Evolutionary conservation across 2,113 vertebrate genomes (phyloP), one percentile per base, ranked within the genome.

Genomic region (Rhea pennata): DNA sequence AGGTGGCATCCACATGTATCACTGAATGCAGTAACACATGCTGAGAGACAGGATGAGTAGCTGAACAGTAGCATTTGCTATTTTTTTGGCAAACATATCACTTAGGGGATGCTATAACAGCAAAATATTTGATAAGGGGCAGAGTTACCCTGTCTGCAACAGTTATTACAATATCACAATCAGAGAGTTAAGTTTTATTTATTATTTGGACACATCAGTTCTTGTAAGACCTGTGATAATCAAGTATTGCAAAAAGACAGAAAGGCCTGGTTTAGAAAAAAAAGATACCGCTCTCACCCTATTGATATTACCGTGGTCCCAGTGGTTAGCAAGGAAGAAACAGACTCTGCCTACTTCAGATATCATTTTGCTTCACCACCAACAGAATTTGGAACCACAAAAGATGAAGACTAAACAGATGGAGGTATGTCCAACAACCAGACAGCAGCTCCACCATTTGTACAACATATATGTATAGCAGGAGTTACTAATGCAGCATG

Each of bases 1-100:
- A 96, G 90, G 48, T 94, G 95, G 87, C 85, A 95, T 39, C 59
- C 77, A 39, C 73, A 21, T 9, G 40, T 24, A 23, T 24, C 67
- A 53, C 61, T 8, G 46, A 83, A 14, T 21, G 23, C 64, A 59
- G 36, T 8, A 61, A 50, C 31, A 70, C 9, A 11, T 4, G 10
- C 39, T 62, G 42, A 65, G 50, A n/a, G 23, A 59, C 4, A 15
- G 21, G 22, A 46, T 65, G 48, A 64, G 73, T n/a, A 31, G 40
- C 46, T 66, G 61, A 36, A 36, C 36, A 66, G 48, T 4, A 14
- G 9, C 42, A 77, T 23, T 87, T 67, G 42, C 39, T 24, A 6
- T 10, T 48, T 71, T 71, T 40, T 8, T 26, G 44, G 61, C 56
- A 62, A 15, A 44, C 29, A 10, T 31, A 21, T 29, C 64, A 42